Evolutionary conservation across 1,140 invertebrate species (phyloP), one percentile per base, ranked within the genome.

Genomic region (Drosophila punjabiensis): DNA sequence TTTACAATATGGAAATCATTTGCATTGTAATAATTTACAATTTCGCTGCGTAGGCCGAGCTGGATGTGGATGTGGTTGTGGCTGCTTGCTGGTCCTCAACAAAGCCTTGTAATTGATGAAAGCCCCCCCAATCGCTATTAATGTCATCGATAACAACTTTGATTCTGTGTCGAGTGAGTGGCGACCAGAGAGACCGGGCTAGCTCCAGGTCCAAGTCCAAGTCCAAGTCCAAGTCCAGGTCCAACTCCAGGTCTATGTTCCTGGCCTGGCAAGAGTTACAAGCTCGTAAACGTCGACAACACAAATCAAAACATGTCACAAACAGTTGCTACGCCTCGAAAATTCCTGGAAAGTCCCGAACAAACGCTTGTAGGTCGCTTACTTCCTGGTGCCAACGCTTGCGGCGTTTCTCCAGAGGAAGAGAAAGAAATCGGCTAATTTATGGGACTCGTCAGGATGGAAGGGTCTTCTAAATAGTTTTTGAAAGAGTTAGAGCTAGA

Each of bases 251-350:
- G 64, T 16, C 39, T 7, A 24, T 28, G 37, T 50, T n/a, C 28
- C 32, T 24, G 35, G 24, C 48, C 37, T 18, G 52, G 41, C 47
- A 66, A 58, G 67, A 80, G 67, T 77, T 78, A 81, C 83, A 83
- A 70, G 87, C 86, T 82, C 86, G 83, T 91, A 90, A 90, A 90
- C 76, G 83, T 89, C 83, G 79, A 79, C 82, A 78, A 90, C 86
- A 90, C 86, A 90, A 90, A 90, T 90, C 86, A 90, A 90, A 89
- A 90, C 79, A 86, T 90, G 86, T 90, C 86, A 90, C 87, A 90
- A 90, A 91, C 86, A 91, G 86, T 90, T 90, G 82, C 86, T 89
- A 90, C 86, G 86, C 86, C 86, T 89, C 64, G 71, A 79, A 89
- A 89, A 89, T 89, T 89, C 86, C 78, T 71, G 66, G 86, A 89